phyloP scores from a whole-genome alignment of 2,888 invertebrate species.

The Alsophila aescularia region DNA sequence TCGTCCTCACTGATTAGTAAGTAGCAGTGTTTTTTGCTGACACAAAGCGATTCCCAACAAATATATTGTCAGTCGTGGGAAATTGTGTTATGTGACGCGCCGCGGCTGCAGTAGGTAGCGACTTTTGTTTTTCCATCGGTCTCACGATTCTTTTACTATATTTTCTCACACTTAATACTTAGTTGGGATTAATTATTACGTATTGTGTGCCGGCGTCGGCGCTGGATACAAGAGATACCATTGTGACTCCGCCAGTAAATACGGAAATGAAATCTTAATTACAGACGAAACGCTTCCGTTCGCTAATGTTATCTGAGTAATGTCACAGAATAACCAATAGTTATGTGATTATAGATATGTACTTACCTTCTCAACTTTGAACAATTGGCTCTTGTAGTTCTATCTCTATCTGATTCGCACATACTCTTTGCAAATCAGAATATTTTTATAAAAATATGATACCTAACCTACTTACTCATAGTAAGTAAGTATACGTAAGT shows the following conservation, averaged over 20 bases:
- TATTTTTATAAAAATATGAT: neutral
- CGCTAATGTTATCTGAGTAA: slow-evolving; percentile 27
- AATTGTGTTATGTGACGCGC: slow-evolving; percentile 59
- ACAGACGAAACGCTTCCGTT: slow-evolving; percentile 44
- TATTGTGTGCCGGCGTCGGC: slow-evolving; percentile 51
- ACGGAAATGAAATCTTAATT: slow-evolving; percentile 51
- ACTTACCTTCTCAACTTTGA: slow-evolving; percentile 20
- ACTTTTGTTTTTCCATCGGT: slow-evolving; percentile 66
- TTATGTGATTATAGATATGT: too few relatives aligned
- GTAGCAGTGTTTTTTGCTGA: slow-evolving; percentile 66
- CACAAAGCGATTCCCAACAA: slow-evolving; percentile 74
- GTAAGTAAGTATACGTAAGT: too few relatives aligned
- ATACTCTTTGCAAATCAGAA: neutral
- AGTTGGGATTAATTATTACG: slow-evolving; percentile 65
- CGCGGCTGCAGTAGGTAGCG: slow-evolving; percentile 41
- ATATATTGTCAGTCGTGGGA: slow-evolving; percentile 66
- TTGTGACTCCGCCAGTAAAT: slow-evolving; percentile 49
- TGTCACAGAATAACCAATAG: too few relatives aligned
- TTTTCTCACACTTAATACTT: slow-evolving; percentile 70
- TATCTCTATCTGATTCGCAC: too few relatives aligned
- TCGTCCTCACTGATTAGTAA: slow-evolving; percentile 74
- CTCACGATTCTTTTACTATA: slow-evolving; percentile 68
- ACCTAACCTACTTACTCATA: too few relatives aligned
- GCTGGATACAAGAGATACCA: slow-evolving; percentile 47
- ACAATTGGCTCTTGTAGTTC: slow-evolving; percentile 5